Base-by-base conservation (phyloP, 2,888 invertebrate species). In the Uropetala carovei region DNA sequence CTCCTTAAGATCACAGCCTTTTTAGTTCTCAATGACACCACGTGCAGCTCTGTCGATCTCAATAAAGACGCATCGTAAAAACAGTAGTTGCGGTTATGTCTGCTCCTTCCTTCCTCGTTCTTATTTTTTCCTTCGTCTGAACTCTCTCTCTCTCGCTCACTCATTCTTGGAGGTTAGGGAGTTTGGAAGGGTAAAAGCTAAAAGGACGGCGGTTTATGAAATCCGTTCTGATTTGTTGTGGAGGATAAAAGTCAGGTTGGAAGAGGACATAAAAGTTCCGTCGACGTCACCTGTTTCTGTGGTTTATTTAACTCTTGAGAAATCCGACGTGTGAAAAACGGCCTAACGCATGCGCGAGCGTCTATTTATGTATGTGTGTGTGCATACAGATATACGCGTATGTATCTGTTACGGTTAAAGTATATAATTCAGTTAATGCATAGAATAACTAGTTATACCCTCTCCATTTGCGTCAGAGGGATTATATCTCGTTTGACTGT, bases 61-160 rank as follows among this genome's bases (percentile, higher is more conserved):
- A 64, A 89, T 89, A 89, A 68, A 89, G 89, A 89, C 64, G 64
- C 60, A 56, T 89, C 64, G 60, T 89, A 89, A 89, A 89, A 89
- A 89, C n/a, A 59, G 86, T 16, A 43, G 43, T 89, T 64, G 89
- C 68, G 64, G 89, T 89, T 64, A 89, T n/a, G 60, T 68, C n/a
- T n/a, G 0, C 18, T 68, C 22, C 43, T 68, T 27, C 75, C 27
- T 22, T 13, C 75, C 75, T 27, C 75, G 11, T 27, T 27, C 22
- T 13, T 11, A 75, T 43, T 43, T 43, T 43, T 43, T 43, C 43
- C 43, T 43, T 27, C 22, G 5, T 27, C 7, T 11, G 75, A 75
- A 75, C 11, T 18, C 27, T 27, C 27, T 75, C 27, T 22, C 75
- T 14, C 75, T 18, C 22, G 9, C 68, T 9, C 18, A 2, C 64